Conservation (phyloP, 2,797 vertebrate species). For the Acipenser transmontanus region DNA sequence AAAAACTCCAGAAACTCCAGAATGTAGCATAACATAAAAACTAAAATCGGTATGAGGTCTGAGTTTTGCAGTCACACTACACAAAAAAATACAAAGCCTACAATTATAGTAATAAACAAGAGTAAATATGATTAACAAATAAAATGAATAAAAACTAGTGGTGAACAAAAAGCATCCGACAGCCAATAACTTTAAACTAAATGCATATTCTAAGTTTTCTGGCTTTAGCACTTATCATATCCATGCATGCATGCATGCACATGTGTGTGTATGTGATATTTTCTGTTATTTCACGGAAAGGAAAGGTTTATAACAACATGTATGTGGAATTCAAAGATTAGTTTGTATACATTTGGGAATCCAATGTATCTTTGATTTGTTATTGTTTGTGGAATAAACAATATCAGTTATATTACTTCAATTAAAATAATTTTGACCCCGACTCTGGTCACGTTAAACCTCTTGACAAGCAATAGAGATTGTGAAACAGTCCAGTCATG, state of each 20-base stretch:
- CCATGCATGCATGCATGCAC: no score
- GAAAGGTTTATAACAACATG: slow-evolving; percentile 1
- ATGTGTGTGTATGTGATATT: neutral
- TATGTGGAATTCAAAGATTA: neutral
- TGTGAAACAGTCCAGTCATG: neutral
- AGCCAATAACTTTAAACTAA: neutral
- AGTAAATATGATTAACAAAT: neutral
- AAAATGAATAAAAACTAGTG: neutral
- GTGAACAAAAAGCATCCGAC: neutral
- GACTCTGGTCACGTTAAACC: neutral
- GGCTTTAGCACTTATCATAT: no score
- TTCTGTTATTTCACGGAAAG: neutral
- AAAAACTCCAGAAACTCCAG: neutral
- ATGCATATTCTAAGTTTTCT: neutral
- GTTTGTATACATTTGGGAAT: neutral
- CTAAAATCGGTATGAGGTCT: neutral
- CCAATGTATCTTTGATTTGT: neutral
- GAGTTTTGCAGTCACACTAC: neutral
- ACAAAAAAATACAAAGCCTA: neutral
- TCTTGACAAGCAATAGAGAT: neutral
- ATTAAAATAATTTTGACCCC: neutral
- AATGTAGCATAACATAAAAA: neutral
- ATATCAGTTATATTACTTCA: no score
- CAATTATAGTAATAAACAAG: neutral
- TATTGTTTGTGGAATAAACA: neutral